Percentiles rank a stretch among this genome's conserved stretches.
phyloP scores from a whole-genome alignment of 2,888 invertebrate species.

The Heteromurus nitidus region DNA sequence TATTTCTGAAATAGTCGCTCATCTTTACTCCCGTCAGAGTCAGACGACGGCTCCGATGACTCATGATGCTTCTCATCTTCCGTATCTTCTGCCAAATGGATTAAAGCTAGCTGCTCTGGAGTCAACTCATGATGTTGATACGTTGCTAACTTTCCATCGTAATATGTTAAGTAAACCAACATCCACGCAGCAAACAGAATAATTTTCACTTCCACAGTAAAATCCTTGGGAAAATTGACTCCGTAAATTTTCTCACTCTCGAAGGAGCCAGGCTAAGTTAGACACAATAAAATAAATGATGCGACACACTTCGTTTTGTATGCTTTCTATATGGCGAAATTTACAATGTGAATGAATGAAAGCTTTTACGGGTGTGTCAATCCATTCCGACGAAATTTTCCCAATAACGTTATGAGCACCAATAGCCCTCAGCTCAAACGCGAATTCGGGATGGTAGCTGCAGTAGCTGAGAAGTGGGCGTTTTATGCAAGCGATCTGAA shows the following conservation, averaged over 20 bases:
- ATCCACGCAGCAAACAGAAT: constrained; percentile 51
- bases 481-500: constrained; percentile 21
- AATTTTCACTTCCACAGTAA: constrained; percentile 35
- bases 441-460: constrained; percentile 39
- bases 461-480: constrained; percentile 28
- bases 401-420: constrained; percentile 47
- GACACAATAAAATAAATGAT: no score
- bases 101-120: not conserved
- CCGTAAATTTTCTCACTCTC: constrained; percentile 46
- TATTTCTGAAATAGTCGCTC: no score
- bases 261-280: constrained; percentile 40
- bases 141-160: constrained; percentile 12
- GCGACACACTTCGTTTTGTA: no score
- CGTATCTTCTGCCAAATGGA: constrained; percentile 27
- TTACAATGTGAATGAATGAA: no score
- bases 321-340: no score
- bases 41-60: constrained; percentile 13
- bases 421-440: constrained; percentile 49
- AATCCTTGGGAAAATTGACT: constrained; percentile 46
- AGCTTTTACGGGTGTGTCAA: constrained; percentile 50
- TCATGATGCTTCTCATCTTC: constrained; percentile 13
- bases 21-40: constrained; percentile 28
- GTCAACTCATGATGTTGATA: constrained; percentile 12
- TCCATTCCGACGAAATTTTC: constrained; percentile 55
- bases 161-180: constrained; percentile 25